phyloP scores from a whole-genome alignment of 2,113 vertebrate genomes.

The Dasyornis broadbenti region DNA sequence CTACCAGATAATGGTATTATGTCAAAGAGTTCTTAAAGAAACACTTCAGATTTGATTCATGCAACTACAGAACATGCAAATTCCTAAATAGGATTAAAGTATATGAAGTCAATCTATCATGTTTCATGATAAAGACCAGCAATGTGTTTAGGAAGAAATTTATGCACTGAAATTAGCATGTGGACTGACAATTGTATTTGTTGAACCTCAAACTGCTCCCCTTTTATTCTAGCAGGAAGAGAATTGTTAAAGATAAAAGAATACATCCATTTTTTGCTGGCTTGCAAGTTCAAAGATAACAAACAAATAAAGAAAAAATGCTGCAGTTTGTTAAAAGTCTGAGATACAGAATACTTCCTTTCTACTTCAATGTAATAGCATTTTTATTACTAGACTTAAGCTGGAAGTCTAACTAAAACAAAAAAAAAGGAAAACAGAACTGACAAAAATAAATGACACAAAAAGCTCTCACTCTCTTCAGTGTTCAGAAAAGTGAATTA shows the following conservation, averaged over 20 bases:
- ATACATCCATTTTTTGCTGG: neutral
- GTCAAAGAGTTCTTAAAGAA: neutral
- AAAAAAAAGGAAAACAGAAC: neutral
- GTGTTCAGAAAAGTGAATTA: slow-evolving; percentile 61
- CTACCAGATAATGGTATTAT: neutral
- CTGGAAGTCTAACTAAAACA: slow-evolving; percentile 25
- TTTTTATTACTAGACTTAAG: slow-evolving; percentile 19
- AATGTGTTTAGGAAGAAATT: neutral
- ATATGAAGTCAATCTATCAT: neutral
- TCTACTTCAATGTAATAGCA: neutral
- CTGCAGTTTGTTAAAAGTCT: neutral
- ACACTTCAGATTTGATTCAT: neutral
- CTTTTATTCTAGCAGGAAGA: neutral
- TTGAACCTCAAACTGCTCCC: neutral
- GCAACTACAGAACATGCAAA: neutral
- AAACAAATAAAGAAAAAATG: neutral
- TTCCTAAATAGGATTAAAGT: neutral
- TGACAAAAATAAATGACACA: slow-evolving; percentile 54
- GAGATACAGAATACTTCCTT: neutral
- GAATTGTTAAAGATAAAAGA: neutral
- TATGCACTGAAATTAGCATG: neutral
- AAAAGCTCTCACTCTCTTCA: slow-evolving; percentile 53
- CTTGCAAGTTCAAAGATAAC: neutral
- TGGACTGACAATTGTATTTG: neutral
- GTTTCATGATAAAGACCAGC: neutral